A percentile compares a stretch with the other conserved stretches of the same genome.
phyloP scores from a whole-genome alignment of 2,797 vertebrate genomes.

The Ambastaia sidthimunki region DNA sequence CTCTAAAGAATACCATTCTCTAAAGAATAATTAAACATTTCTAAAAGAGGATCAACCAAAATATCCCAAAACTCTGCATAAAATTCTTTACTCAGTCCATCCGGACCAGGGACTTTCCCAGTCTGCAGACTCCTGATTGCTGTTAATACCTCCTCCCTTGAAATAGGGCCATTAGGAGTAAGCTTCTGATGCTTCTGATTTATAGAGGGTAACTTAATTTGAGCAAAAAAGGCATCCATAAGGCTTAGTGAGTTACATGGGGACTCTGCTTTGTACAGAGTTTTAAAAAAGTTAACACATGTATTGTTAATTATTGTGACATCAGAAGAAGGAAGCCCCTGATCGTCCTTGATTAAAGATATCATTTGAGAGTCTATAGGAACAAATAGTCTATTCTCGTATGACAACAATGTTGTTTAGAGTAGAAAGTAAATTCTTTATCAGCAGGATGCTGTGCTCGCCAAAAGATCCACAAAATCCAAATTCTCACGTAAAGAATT shows the following conservation, averaged over 20 bases:
- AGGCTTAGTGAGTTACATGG: not conserved
- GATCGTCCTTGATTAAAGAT: not conserved
- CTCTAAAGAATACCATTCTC: slow-evolving; percentile 21
- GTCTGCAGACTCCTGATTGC: not conserved
- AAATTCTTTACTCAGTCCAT: not conserved
- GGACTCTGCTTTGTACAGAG: not conserved
- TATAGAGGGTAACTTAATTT: not conserved
- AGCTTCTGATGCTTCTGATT: not conserved
- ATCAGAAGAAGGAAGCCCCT: not conserved
- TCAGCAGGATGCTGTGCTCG: too few relatives aligned
- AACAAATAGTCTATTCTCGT: too few relatives aligned
- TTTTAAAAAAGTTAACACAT: not conserved
- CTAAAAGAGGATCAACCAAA: not conserved
- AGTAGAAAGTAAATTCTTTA: too few relatives aligned
- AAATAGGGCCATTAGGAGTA: not conserved
- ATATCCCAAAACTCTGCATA: not conserved
- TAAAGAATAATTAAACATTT: slow-evolving; percentile 11
- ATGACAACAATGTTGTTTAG: too few relatives aligned
- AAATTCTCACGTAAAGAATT: too few relatives aligned
- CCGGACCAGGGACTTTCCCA: not conserved
- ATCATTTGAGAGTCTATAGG: not conserved
- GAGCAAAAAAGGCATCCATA: not conserved
- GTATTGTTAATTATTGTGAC: not conserved
- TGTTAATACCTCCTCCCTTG: not conserved
- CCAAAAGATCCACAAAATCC: too few relatives aligned